phyloP scores from a whole-genome alignment of 2,113 vertebrate species.

The Erinaceus europaeus region DNA sequence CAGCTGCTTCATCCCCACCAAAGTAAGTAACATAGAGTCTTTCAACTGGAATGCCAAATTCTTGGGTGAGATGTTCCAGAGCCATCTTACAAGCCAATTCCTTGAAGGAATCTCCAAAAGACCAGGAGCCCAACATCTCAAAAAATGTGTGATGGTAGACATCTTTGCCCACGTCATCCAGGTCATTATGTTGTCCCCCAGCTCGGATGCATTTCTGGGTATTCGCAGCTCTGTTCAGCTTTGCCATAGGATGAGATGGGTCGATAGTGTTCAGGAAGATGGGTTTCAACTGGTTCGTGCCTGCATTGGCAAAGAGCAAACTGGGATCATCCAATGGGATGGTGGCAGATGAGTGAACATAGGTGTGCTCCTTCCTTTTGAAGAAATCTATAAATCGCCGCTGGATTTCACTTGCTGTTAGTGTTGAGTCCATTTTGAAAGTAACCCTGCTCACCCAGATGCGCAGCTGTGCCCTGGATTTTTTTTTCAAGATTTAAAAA shows the following conservation, averaged over 20 bases:
- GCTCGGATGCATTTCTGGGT: constrained; percentile 98
- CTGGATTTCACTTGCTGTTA: constrained; percentile 93
- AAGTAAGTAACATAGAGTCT: constrained; percentile 99
- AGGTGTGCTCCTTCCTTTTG: constrained; percentile 87
- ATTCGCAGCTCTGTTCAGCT: constrained; percentile 93
- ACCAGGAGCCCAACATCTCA: constrained; percentile 99
- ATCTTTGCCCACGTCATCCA: constrained; percentile 98
- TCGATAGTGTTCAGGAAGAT: constrained; percentile 99
- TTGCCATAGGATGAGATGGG: constrained; percentile 95
- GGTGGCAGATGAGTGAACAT: constrained; percentile 94
- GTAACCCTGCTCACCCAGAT: too few species aligned
- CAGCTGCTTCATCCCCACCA: constrained; percentile 89
- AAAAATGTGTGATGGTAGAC: constrained; percentile 99
- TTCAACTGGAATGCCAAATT: constrained; percentile 94
- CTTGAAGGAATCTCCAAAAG: constrained; percentile 99
- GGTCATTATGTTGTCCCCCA: constrained; percentile 97
- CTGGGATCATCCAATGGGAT: constrained; percentile 97
- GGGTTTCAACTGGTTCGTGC: constrained; percentile 87
- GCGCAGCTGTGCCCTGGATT: too few species aligned
- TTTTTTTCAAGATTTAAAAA: too few species aligned
- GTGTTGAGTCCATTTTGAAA: constrained; percentile 85
- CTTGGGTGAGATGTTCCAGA: constrained; percentile 93
- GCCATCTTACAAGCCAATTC: constrained; percentile 96
- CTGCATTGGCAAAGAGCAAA: constrained; percentile 88
- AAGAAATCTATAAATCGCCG: constrained; percentile 96